phyloP scores from a whole-genome alignment of 2,888 invertebrate species.

The Sarcophaga subvicina region DNA sequence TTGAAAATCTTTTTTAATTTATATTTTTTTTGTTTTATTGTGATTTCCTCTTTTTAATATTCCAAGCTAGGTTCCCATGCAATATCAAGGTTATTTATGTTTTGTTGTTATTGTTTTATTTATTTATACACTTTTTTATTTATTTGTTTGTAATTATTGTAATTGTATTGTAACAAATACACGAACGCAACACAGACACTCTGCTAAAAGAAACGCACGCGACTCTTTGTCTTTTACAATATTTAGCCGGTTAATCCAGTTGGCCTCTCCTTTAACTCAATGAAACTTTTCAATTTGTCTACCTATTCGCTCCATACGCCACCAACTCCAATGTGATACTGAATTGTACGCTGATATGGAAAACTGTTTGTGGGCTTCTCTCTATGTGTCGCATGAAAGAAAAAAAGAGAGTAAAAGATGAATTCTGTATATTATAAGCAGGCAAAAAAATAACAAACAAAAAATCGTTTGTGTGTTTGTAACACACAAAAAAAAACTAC shows the following conservation, averaged over 20 bases:
- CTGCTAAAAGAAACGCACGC: slow-evolving; percentile 4
- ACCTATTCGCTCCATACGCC: slow-evolving; percentile 28
- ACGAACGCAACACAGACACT: background rate
- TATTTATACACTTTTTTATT: slow-evolving; percentile 2
- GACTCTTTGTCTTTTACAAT: background rate
- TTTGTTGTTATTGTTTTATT: slow-evolving; percentile 20
- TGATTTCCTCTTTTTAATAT: slow-evolving; percentile 6
- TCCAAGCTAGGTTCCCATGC: slow-evolving; percentile 27
- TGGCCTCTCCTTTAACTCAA: background rate
- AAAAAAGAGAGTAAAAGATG: background rate
- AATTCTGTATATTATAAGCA: background rate
- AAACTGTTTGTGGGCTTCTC: slow-evolving; percentile 62
- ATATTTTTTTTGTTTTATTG: slow-evolving; percentile 1
- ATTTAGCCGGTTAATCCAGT: slow-evolving; percentile 25
- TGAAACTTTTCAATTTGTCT: background rate
- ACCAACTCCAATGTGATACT: slow-evolving; percentile 63
- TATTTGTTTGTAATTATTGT: slow-evolving; percentile 6
- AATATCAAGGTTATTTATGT: slow-evolving; percentile 40
- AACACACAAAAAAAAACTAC: background rate
- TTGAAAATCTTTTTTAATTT: background rate
- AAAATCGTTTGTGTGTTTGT: background rate
- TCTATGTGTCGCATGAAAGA: slow-evolving; percentile 35
- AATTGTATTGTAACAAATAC: background rate
- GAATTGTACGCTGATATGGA: slow-evolving; percentile 60
- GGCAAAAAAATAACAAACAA: background rate